These are phyloP conservation scores for Dryoscopus gambensis DNA, from an alignment of 2,113 vertebrate species.

Conservation along the genomic window DNA sequence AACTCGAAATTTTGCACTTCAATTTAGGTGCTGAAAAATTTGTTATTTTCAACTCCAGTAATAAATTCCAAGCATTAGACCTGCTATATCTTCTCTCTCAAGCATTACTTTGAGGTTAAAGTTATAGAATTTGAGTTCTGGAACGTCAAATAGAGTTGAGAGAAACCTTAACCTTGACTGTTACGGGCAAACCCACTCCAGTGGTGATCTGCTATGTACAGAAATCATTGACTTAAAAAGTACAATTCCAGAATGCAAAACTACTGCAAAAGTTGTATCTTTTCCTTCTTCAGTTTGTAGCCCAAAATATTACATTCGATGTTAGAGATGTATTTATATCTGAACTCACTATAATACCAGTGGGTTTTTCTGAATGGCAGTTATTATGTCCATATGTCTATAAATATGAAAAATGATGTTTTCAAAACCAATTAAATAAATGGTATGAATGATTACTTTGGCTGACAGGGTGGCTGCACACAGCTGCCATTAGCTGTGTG, in stretches of 20 bases:
- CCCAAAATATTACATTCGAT: background rate
- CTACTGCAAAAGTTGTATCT: background rate
- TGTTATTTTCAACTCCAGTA: background rate
- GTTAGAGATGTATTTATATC: background rate
- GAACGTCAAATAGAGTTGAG: background rate
- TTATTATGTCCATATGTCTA: background rate
- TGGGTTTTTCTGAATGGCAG: background rate
- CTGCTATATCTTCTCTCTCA: background rate
- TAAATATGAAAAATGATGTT: background rate
- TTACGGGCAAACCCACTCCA: background rate
- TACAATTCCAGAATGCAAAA: background rate
- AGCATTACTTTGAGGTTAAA: background rate
- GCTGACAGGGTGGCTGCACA: background rate
- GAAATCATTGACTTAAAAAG: background rate
- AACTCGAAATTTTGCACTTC: background rate
- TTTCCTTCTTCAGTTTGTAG: background rate
- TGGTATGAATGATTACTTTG: background rate
- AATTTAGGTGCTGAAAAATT: background rate
- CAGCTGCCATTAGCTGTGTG: background rate
- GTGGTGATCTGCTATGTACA: background rate
- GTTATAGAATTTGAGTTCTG: background rate
- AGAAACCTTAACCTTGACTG: background rate
- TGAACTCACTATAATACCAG: background rate
- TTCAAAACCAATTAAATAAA: background rate
- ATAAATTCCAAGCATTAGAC: background rate